phyloP scores from a whole-genome alignment of 2,888 invertebrate species.

The Pseudeuparius sepicola region DNA sequence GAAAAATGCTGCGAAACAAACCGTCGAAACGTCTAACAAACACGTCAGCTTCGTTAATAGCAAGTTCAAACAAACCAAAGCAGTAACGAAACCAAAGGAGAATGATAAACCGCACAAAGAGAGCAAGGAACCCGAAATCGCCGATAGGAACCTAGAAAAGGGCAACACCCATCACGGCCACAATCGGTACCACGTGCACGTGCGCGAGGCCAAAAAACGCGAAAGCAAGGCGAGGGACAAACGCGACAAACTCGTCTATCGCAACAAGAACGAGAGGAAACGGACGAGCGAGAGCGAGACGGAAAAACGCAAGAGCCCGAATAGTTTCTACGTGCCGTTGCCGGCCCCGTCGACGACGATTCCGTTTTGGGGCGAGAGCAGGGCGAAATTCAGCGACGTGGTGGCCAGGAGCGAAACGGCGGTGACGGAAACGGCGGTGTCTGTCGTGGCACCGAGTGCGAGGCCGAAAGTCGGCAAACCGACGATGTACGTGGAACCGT shows the following conservation, averaged over 20 bases:
- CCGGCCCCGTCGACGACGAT: conserved; percentile 32
- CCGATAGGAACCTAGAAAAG: no score
- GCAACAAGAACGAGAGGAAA: conserved; percentile 20
- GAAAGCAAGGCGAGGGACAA: conserved; percentile 29
- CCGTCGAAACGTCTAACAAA: conserved; percentile 17
- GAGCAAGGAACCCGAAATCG: no score
- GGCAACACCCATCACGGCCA: conserved; percentile 15
- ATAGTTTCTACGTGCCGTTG: conserved; percentile 24
- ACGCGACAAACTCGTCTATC: conserved; percentile 28
- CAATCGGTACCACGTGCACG: conserved; percentile 19
- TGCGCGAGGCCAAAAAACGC: conserved; percentile 21
- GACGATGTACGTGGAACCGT: conserved; percentile 37
- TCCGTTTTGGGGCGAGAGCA: conserved; percentile 45
- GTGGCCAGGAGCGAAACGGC: conserved; percentile 43
- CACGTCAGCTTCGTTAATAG: no score
- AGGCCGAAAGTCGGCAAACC: conserved; percentile 28
- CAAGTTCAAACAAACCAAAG: conserved; percentile 18
- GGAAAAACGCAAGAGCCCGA: conserved; percentile 18
- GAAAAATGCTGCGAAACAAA: conserved; percentile 17
- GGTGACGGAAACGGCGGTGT: background rate
- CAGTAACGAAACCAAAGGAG: conserved; percentile 12
- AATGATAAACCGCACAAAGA: conserved; percentile 15
- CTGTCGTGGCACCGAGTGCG: background rate
- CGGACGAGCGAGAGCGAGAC: conserved; percentile 19
- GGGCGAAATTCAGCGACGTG: conserved; percentile 50